phyloP scores from a whole-genome alignment of 2,888 invertebrate species.

The Eucriotettix oculatus region DNA sequence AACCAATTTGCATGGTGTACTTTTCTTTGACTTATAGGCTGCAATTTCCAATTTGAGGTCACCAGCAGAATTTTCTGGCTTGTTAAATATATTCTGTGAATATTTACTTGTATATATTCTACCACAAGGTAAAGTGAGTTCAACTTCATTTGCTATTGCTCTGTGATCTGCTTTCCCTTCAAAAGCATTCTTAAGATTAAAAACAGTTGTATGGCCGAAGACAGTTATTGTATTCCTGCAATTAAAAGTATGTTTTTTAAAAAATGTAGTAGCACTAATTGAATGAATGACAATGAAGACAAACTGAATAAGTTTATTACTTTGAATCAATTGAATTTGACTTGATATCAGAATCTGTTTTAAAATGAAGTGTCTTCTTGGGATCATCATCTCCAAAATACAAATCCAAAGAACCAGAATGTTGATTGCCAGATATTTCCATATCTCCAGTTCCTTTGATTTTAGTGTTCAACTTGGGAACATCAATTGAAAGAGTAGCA shows the following conservation, averaged over 20 bases:
- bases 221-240: slow-evolving; percentile 33
- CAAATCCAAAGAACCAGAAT: slow-evolving; percentile 42
- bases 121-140: slow-evolving; percentile 33
- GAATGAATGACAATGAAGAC: no score
- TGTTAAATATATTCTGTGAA: slow-evolving; percentile 10
- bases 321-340: slow-evolving; percentile 41
- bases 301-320: slow-evolving; percentile 23
- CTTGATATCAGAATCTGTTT: slow-evolving; percentile 39
- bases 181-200: slow-evolving; percentile 29
- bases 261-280: no score
- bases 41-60: slow-evolving; percentile 1
- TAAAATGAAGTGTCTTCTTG: slow-evolving; percentile 45
- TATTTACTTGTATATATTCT: slow-evolving; percentile 28
- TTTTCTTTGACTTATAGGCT: background rate
- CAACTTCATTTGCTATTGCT: slow-evolving; percentile 27
- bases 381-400: slow-evolving; percentile 52
- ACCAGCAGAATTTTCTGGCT: slow-evolving; percentile 7
- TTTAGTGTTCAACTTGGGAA: slow-evolving; percentile 33
- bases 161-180: slow-evolving; percentile 29
- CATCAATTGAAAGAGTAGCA: slow-evolving; percentile 20
- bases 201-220: slow-evolving; percentile 28
- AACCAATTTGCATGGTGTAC: background rate
- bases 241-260: no score
- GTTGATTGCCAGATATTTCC: slow-evolving; percentile 38
- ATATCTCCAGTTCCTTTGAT: slow-evolving; percentile 33